Evolutionary conservation across 2,113 vertebrate species (phyloP).

Genomic region (Thamnophis sirtalis): DNA sequence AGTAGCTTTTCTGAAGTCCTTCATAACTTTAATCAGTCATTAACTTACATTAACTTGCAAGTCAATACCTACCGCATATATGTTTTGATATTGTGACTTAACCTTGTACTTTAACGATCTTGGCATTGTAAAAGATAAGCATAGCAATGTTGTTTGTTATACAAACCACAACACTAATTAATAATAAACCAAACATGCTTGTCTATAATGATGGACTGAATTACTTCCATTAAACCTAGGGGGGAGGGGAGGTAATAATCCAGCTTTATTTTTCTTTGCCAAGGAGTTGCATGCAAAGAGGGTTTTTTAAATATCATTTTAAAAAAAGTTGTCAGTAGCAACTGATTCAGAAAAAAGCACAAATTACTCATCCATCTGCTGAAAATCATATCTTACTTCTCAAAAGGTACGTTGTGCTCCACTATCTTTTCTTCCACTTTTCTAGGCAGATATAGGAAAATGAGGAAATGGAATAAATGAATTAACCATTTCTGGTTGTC

Average conservation of each 20-base stretch:
- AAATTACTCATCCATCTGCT: neutral
- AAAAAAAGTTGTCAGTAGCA: conserved; percentile 18
- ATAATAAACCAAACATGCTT: conserved; percentile 34
- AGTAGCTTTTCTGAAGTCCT: neutral
- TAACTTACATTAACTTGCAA: neutral
- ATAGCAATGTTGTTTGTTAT: conserved; percentile 23
- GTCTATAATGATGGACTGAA: conserved; percentile 35
- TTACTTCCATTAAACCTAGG: conserved; percentile 42
- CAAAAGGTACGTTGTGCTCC: neutral
- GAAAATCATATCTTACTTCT: neutral
- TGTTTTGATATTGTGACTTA: neutral
- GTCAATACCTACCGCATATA: neutral
- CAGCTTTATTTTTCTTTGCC: conserved; percentile 33
- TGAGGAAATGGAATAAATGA: neutral
- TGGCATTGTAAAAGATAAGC: conserved; percentile 35
- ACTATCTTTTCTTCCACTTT: neutral
- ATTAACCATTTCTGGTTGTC: conserved; percentile 8
- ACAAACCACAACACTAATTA: conserved; percentile 40
- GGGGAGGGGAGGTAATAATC: neutral
- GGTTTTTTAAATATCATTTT: conserved; percentile 37
- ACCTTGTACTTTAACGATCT: conserved; percentile 17
- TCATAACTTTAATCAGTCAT: neutral
- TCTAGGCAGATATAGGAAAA: conserved; percentile 1
- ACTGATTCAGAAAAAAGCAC: conserved; percentile 36
- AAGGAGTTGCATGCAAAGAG: conserved; percentile 19